phyloP scores from a whole-genome alignment of 2,797 vertebrate species.

The Xerus rutilus region DNA sequence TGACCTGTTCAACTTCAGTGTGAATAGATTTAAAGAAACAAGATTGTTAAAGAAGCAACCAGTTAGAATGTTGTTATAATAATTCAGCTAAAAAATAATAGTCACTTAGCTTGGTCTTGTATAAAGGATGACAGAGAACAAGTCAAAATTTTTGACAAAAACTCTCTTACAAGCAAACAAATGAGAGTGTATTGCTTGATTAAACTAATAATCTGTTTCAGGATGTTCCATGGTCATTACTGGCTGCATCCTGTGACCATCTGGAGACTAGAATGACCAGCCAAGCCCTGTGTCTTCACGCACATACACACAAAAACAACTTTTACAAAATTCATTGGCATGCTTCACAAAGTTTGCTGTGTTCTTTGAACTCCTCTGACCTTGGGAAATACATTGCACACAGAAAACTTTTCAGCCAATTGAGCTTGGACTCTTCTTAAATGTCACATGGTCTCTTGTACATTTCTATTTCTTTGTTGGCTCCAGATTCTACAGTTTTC shows the following conservation, averaged over 20 bases:
- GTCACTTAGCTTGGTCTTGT: not conserved
- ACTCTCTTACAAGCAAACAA: conserved; percentile 63
- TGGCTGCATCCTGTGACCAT: conserved; percentile 79
- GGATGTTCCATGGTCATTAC: conserved; percentile 70
- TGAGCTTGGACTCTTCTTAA: conserved; percentile 56
- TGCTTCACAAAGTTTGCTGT: conserved; percentile 45
- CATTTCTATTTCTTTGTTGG: conserved; percentile 53
- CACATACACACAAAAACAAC: conserved; percentile 66
- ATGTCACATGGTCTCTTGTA: conserved; percentile 45
- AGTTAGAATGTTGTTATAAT: not conserved
- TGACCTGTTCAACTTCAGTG: not conserved
- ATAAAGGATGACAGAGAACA: conserved; percentile 15
- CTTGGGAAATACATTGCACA: conserved; percentile 54
- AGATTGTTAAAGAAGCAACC: not conserved
- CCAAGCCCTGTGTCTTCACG: conserved; percentile 67
- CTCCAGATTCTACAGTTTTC: conserved; percentile 36
- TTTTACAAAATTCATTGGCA: conserved; percentile 72
- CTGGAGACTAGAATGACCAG: conserved; percentile 77
- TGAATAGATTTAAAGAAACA: conserved; percentile 44
- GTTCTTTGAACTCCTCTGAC: conserved; percentile 64
- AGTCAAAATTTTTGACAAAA: conserved; percentile 56
- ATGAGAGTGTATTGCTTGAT: conserved; percentile 64
- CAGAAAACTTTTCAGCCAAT: conserved; percentile 70
- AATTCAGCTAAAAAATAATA: conserved; percentile 17
- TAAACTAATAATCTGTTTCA: conserved; percentile 74